Evolutionary conservation across 2,888 invertebrate species (phyloP).

Genomic region (Callimorpha dominula): DNA sequence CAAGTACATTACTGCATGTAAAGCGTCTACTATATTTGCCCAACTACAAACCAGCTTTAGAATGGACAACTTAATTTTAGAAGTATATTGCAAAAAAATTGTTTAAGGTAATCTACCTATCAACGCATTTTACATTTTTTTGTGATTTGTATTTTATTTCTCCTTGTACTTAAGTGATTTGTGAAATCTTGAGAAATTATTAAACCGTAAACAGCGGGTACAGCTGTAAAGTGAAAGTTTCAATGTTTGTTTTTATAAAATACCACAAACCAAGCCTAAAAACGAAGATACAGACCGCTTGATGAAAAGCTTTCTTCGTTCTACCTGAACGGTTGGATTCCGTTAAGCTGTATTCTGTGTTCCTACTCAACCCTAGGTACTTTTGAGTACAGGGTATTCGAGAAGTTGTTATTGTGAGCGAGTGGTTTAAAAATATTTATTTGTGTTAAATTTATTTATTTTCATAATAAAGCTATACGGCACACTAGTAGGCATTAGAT

Average conservation of each 20-base stretch:
- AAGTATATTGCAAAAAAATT: too few species aligned
- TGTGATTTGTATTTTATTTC: too few species aligned
- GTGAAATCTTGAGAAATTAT: too few species aligned
- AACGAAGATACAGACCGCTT: not conserved
- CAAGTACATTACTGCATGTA: too few species aligned
- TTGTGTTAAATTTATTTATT: not conserved
- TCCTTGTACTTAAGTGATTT: too few species aligned
- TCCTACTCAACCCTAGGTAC: not conserved
- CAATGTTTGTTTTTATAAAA: not conserved
- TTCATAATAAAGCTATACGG: not conserved
- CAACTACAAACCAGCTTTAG: too few species aligned
- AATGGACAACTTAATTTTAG: too few species aligned
- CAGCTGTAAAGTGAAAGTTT: not conserved
- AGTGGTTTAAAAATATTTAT: not conserved
- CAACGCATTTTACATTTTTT: too few species aligned
- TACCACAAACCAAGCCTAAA: too few species aligned
- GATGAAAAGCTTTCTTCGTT: not conserved
- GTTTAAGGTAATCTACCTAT: too few species aligned
- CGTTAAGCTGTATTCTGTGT: not conserved
- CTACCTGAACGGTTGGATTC: not conserved
- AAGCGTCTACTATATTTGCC: too few species aligned
- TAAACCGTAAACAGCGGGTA: too few species aligned
- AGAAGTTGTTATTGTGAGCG: not conserved
- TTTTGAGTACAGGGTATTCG: not conserved
- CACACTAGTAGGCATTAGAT: slow-evolving; percentile 10